phyloP scores from a whole-genome alignment of 2,797 vertebrate species.

The Girardinus metallicus region DNA sequence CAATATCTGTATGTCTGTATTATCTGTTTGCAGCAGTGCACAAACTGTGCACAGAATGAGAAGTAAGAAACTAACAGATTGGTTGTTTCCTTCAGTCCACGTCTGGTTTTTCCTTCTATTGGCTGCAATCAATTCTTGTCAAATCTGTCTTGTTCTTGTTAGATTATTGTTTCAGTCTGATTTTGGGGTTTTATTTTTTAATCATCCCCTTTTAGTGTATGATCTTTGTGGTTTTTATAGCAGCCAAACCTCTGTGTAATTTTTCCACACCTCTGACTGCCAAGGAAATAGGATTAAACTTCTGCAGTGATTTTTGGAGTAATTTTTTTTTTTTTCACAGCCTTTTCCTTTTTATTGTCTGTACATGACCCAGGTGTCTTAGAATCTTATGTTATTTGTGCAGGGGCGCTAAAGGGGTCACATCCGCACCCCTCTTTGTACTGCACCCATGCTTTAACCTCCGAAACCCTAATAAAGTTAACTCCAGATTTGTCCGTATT shows the following conservation, averaged over 20 bases:
- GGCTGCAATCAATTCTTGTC: slow-evolving; percentile 21
- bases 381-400: slow-evolving; percentile 19
- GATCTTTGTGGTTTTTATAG: slow-evolving; percentile 52
- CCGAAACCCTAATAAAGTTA: slow-evolving; percentile 40
- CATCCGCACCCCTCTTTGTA: background rate
- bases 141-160: slow-evolving; percentile 44
- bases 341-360: slow-evolving; percentile 48
- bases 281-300: slow-evolving; percentile 73
- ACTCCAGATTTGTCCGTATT: slow-evolving; percentile 39
- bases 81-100: background rate
- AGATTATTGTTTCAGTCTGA: slow-evolving; percentile 50
- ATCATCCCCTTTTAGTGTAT: slow-evolving; percentile 33
- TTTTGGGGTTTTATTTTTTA: slow-evolving; percentile 41
- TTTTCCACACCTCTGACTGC: slow-evolving; percentile 54
- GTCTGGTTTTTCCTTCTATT: slow-evolving; percentile 6
- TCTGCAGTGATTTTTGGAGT: slow-evolving; percentile 67
- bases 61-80: background rate
- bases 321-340: slow-evolving; percentile 45
- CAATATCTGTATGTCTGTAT: background rate
- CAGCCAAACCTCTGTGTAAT: slow-evolving; percentile 62
- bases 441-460: slow-evolving; percentile 34
- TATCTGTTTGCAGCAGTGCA: background rate
- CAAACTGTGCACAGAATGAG: background rate
- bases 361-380: slow-evolving; percentile 26
- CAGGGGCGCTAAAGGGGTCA: background rate